Conservation (phyloP, 1,140 invertebrate species). For the Neodiprion pinetum region DNA sequence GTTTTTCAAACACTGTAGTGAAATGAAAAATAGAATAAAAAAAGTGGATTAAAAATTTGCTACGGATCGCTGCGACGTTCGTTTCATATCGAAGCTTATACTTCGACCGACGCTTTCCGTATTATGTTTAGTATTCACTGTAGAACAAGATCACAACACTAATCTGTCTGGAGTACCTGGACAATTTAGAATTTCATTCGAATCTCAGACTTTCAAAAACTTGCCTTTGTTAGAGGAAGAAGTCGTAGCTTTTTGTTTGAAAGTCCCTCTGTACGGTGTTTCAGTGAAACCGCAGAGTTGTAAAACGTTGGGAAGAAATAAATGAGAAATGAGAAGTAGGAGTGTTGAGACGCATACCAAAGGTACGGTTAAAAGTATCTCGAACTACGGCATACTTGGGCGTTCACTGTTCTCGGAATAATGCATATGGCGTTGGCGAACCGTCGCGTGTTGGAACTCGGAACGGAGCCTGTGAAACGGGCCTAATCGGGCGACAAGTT, state of each 20-base stretch:
- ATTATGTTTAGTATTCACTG: too few species aligned
- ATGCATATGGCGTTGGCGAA: constrained; percentile 4
- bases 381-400: background rate
- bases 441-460: constrained; percentile 3
- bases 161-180: too few species aligned
- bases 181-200: too few species aligned
- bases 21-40: background rate
- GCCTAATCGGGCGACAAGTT: background rate
- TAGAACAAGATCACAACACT: too few species aligned
- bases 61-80: too few species aligned
- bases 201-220: too few species aligned
- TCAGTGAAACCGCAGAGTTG: too few species aligned
- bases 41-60: background rate
- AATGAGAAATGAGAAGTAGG: background rate
- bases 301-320: background rate
- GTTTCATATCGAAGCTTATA: too few species aligned
- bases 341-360: background rate
- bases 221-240: too few species aligned
- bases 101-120: too few species aligned
- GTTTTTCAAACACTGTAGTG: background rate
- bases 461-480: background rate
- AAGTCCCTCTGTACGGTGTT: too few species aligned
- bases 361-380: background rate
- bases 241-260: too few species aligned
- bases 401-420: background rate